phyloP scores from a whole-genome alignment of 1,140 invertebrate genomes.

The Coptotermes formosanus region DNA sequence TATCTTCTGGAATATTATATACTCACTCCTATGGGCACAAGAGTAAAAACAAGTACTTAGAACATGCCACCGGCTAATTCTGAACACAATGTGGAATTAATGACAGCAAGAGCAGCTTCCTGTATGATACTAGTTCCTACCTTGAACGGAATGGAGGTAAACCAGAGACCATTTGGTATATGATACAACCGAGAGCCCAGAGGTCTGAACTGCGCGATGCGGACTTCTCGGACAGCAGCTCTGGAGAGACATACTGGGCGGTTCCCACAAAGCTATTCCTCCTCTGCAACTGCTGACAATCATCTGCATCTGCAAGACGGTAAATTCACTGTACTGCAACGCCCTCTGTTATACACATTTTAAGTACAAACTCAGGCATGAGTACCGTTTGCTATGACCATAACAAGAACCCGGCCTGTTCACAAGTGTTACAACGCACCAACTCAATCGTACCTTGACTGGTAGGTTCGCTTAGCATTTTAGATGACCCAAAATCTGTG shows the following conservation, averaged over 20 bases:
- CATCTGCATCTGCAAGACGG: conserved; percentile 39
- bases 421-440: neutral
- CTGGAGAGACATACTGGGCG: conserved; percentile 97
- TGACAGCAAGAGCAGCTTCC: conserved; percentile 23
- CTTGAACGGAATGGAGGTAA: conserved; percentile 85
- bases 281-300: conserved; percentile 48
- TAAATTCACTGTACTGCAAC: neutral
- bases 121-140: conserved; percentile 41
- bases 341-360: too few relatives aligned
- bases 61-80: neutral
- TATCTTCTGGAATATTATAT: conserved; percentile 96
- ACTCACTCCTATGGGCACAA: conserved; percentile 74
- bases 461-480: conserved; percentile 63
- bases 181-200: conserved; percentile 97
- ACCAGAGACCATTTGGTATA: conserved; percentile 96
- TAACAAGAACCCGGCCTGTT: too few relatives aligned
- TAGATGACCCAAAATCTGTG: conserved; percentile 96
- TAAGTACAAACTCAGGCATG: too few relatives aligned
- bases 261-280: conserved; percentile 97
- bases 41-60: neutral
- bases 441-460: conserved; percentile 1
- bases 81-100: neutral
- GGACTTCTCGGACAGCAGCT: conserved; percentile 81
- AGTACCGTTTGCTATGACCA: too few relatives aligned
- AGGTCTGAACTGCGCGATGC: conserved; percentile 84